These are phyloP conservation scores for Platysternon megacephalum DNA, from an alignment of 2,113 vertebrate species.

Conservation along the genomic window DNA sequence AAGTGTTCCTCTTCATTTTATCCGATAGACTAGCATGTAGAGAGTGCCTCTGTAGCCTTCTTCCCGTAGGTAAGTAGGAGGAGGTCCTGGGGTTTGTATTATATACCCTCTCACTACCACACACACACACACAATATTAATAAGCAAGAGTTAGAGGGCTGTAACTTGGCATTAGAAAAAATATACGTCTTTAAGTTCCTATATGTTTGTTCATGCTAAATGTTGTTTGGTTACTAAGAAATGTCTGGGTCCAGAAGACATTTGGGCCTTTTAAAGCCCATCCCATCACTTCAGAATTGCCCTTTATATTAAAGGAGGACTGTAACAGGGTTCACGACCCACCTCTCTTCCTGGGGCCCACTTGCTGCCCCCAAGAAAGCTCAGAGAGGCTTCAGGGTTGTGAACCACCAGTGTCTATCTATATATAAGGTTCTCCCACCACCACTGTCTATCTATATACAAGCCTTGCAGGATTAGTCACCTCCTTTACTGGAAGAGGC, in stretches of 20 bases:
- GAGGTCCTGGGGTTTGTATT: not conserved
- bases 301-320: not conserved
- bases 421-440: too few species aligned
- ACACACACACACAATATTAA: not conserved
- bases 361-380: too few species aligned
- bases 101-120: not conserved
- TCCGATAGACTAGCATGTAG: not conserved
- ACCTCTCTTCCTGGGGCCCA: too few species aligned
- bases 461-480: too few species aligned
- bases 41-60: not conserved
- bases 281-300: not conserved
- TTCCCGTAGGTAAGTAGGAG: not conserved
- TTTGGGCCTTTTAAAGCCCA: not conserved
- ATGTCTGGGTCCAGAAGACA: not conserved
- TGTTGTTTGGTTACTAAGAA: not conserved
- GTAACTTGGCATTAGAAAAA: not conserved
- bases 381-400: too few species aligned
- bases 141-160: not conserved
- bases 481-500: too few species aligned
- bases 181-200: not conserved
- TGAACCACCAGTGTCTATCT: too few species aligned
- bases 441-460: too few species aligned
- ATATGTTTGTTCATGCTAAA: not conserved
- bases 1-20: not conserved
- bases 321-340: too few species aligned